Evolutionary conservation across 2,888 invertebrate species (phyloP), one percentile per base, ranked within the genome.

Genomic region (Lottia gigantea): DNA sequence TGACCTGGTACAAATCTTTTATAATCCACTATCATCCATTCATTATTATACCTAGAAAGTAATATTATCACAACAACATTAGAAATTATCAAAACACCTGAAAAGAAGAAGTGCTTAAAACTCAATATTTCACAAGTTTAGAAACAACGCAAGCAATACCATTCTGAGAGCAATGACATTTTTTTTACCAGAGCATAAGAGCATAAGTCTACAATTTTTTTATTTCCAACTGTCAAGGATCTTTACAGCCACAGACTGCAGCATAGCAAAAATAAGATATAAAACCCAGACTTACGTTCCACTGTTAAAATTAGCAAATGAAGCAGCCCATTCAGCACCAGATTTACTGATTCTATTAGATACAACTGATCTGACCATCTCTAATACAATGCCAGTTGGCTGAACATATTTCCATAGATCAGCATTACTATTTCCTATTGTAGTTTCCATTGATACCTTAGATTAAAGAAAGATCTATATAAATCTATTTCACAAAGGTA

Each of bases 1-100:
- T 77, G 70, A 6, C 88, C 87, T 1, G 91, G 90, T 61, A 81
- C 88, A 86, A 93, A 93, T 80, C 91, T 90, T 66, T 92, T 92
- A 83, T 93, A 93, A 87, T 95, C 94, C 0, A 95, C 91, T 7
- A 94, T 91, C 80, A 95, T 91, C 96, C 96, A 97, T 86, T 96
- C 95, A 84, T 95, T 95, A 87, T 93, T 93, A 72, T 94, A 94
- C 4, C 90, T 90, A 77, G 19, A 75, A 71, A 45, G 62, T 4
- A 31, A 31, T 31, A 31, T n/a, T n/a, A n/a, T n/a, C n/a, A n/a
- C n/a, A n/a, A n/a, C n/a, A n/a, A n/a, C n/a, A n/a, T n/a, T n/a
- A n/a, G n/a, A n/a, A n/a, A n/a, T n/a, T n/a, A n/a, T n/a, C 31
- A 31, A 31, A 31, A 4, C 31, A 31, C 6, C 6, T 4, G 3